Base-by-base conservation (phyloP, 1,140 invertebrate species). In the Lasioglossum baleicum region DNA sequence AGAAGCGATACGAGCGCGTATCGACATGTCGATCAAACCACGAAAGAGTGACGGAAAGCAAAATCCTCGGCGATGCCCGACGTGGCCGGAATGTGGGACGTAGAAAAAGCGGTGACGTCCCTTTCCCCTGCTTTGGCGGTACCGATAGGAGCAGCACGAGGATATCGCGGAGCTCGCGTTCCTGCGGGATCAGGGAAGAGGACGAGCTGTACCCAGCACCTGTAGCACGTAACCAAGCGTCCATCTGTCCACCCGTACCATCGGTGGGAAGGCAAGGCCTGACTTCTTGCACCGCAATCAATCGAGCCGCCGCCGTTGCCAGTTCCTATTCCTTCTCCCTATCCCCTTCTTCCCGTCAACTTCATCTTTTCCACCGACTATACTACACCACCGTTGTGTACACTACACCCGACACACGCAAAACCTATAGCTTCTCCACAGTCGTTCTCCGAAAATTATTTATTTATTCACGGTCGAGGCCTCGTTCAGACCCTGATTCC, bases 231-330 rank as follows among this genome's bases (percentile, higher is more conserved):
- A 88, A 84, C 84, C 86, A 64, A 79, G 82, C 85, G 85, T 90
- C 83, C 90, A 89, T 88, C 89, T 88, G 89, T 88, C 75, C 84
- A 74, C 83, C 74, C 75, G 64, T 83, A 74, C 61, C 69, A 83
- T 86, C 87, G 86, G 86, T 85, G 87, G 83, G 88, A 89, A 89
- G 88, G 74, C 84, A 80, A 89, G 80, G 65, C 26, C 81, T 72
- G 80, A 69, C 85, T 90, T 89, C 88, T 90, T 89, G 87, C 81
- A 78, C 69, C 26, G 86, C 85, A 91, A 91, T 91, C 89, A 91
- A 91, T 90, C 90, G 89, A 85, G 87, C 89, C 90, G 89, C 88
- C 84, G 81, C 78, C 71, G 68, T 71, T 64, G 58, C 78, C 73
- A 69, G 74, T 67, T 82, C 64, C 73, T 82, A 83, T 67, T 64